Evolutionary conservation across 2,888 invertebrate genomes (phyloP), one percentile per base, ranked within the genome.

Genomic region (Caenorhabditis zanzibari): DNA sequence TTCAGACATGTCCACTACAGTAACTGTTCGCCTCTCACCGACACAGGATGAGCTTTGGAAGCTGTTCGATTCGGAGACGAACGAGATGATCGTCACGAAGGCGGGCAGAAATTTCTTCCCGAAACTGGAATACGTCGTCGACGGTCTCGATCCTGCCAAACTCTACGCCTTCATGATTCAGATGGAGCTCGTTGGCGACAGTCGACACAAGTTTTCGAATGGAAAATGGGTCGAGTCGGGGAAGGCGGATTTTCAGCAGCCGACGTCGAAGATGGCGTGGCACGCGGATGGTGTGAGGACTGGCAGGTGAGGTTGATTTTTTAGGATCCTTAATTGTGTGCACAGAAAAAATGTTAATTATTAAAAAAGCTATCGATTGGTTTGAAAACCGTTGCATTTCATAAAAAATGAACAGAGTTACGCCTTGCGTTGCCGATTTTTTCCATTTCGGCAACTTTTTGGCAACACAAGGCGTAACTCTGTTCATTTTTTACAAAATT

Each of bases 71-170:
- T 95, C 96, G 86, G 95, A 96, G 90, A 97, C 97, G 87, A 98
- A 98, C 93, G 98, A 98, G 93, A 98, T 98, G 98, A 98, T 98
- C 90, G 98, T 98, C 91, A 98, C 98, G 41, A 98, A 98, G 93
- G 96, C 96, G 93, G 98, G 98, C 93, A 95, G 97, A 91, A 95
- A 97, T 58, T 97, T 97, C 96, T 97, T 97, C 93, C 97, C 97
- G 0, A 95, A 96, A 0, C 94, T 97, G 87, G 95, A 96, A 90
- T 94, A 96, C 32, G 94, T 95, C 0, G 93, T 97, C 0, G 94
- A 94, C 41, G 96, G 96, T 0, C 93, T 97, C 86, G 96, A 97
- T 88, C 95, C 96, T 28, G 95, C 95, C 32, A 94, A 95, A 74
- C 95, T 95, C 92, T 97, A 97, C 94, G 95, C 95, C 93, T 94